These are phyloP conservation scores for Fistularia tabacaria DNA, from an alignment of 2,797 vertebrate species.

Conservation along the genomic window DNA sequence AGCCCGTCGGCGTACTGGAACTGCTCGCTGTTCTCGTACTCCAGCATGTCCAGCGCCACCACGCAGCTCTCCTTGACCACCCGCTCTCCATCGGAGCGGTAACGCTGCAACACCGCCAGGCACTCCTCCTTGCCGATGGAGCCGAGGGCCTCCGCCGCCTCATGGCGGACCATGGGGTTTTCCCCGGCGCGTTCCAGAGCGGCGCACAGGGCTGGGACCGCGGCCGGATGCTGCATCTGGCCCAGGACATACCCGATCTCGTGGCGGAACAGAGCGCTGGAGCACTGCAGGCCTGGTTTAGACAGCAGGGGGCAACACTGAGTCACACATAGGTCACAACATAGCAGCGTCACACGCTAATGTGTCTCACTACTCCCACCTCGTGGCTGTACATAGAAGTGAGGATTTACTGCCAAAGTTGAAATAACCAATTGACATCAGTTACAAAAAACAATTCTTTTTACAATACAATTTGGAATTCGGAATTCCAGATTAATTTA, in stretches of 20 bases:
- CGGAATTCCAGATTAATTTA: too few relatives aligned
- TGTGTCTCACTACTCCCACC: too few relatives aligned
- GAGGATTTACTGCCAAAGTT: too few relatives aligned
- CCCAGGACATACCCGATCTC: conserved; percentile 93
- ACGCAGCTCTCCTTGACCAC: conserved; percentile 95
- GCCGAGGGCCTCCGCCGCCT: conserved; percentile 92
- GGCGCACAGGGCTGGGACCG: conserved; percentile 77
- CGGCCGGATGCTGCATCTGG: conserved; percentile 87
- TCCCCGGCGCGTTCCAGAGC: conserved; percentile 67
- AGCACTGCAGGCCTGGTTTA: conserved; percentile 77
- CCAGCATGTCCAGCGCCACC: conserved; percentile 92
- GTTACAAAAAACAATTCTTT: too few relatives aligned
- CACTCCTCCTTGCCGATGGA: conserved; percentile 86
- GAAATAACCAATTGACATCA: too few relatives aligned
- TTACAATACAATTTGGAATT: too few relatives aligned
- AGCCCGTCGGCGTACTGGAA: conserved; percentile 91
- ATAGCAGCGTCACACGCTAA: neutral
- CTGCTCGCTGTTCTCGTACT: conserved; percentile 77
- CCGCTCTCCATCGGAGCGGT: conserved; percentile 75
- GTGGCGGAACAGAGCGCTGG: conserved; percentile 89
- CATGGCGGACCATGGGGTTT: conserved; percentile 93
- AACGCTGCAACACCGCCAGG: conserved; percentile 74
- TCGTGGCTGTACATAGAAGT: too few relatives aligned
- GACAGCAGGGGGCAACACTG: neutral
- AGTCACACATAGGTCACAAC: neutral